These are phyloP conservation scores for Agrilus mali DNA, from an alignment of 2,888 invertebrate genomes.

Conservation along the genomic window DNA sequence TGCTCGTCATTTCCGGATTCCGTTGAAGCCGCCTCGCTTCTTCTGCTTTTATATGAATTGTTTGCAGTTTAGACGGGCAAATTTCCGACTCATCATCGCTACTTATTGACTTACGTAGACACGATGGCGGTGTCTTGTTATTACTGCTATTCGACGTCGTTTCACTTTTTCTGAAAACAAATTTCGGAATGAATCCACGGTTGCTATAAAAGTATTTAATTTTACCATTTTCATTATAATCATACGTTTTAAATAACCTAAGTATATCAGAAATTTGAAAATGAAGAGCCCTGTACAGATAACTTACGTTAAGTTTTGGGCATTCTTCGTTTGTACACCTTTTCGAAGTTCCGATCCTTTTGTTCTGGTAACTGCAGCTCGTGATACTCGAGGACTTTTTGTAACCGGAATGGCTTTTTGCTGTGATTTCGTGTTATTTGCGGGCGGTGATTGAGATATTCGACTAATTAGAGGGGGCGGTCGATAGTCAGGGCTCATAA, in stretches of 20 bases:
- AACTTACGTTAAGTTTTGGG: constrained; percentile 9
- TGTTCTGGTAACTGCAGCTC: constrained; percentile 15
- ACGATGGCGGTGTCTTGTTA: constrained; percentile 19
- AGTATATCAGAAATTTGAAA: too few relatives aligned
- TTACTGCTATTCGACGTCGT: background rate
- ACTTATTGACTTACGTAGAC: constrained; percentile 28
- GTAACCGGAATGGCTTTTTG: constrained; percentile 6
- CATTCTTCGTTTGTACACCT: constrained; percentile 17
- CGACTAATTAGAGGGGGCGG: constrained; percentile 24
- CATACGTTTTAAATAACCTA: too few relatives aligned
- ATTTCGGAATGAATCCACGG: too few relatives aligned
- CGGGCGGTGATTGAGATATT: constrained; percentile 14
- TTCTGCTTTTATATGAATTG: constrained; percentile 49
- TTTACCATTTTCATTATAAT: too few relatives aligned
- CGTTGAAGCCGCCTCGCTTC: constrained; percentile 28
- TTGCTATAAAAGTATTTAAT: too few relatives aligned
- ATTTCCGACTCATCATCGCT: constrained; percentile 56
- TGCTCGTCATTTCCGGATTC: constrained; percentile 21
- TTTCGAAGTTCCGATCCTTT: constrained; percentile 12
- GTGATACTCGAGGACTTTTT: constrained; percentile 14
- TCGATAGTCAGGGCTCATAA: constrained; percentile 73
- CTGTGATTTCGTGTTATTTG: constrained; percentile 7
- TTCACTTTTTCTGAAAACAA: constrained; percentile 5
- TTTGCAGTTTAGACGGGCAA: constrained; percentile 52
- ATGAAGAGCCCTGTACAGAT: too few relatives aligned